Percentiles rank a stretch among this genome's conserved stretches.
Conservation (phyloP, 2,113 vertebrate genomes). For the Poeciliopsis occidentalis region DNA sequence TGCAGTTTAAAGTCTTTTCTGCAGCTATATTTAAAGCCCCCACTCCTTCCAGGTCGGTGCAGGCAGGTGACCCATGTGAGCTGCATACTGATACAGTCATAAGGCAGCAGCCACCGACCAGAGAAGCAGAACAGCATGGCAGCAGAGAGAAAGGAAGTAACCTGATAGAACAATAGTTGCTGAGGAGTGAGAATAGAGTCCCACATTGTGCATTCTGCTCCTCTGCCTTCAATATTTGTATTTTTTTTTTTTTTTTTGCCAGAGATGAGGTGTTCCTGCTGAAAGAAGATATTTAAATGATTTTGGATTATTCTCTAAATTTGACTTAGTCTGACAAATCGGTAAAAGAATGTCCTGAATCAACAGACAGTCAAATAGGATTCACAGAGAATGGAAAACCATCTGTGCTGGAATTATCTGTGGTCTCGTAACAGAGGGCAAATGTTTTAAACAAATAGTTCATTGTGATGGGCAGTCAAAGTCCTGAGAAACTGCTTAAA, state of each 20-base stretch:
- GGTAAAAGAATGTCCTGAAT: conserved; percentile 26
- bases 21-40: conserved; percentile 29
- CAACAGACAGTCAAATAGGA: conserved; percentile 2
- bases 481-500: conserved; percentile 46
- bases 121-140: conserved; percentile 27
- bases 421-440: conserved; percentile 28
- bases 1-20: conserved; percentile 23
- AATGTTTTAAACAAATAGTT: conserved; percentile 45
- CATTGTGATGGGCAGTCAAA: conserved; percentile 32
- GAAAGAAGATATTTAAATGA: conserved; percentile 2
- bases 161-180: conserved; percentile 54
- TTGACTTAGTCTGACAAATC: conserved; percentile 32
- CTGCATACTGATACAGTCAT: conserved; percentile 64
- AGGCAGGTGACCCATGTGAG: conserved; percentile 63
- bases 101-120: conserved; percentile 35
- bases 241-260: not conserved
- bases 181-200: conserved; percentile 34
- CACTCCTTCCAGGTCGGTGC: conserved; percentile 24
- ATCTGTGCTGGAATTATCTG: conserved; percentile 38
- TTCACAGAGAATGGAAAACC: conserved; percentile 34
- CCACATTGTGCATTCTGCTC: conserved; percentile 63
- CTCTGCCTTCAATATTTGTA: conserved; percentile 27
- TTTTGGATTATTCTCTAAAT: conserved; percentile 31
- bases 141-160: conserved; percentile 25
- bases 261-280: conserved; percentile 3